A percentile compares a stretch with the other conserved stretches of the same genome.
These are phyloP conservation scores for Oreochromis grahami DNA, from an alignment of 2,797 vertebrate genomes.

Conservation along the genomic window DNA sequence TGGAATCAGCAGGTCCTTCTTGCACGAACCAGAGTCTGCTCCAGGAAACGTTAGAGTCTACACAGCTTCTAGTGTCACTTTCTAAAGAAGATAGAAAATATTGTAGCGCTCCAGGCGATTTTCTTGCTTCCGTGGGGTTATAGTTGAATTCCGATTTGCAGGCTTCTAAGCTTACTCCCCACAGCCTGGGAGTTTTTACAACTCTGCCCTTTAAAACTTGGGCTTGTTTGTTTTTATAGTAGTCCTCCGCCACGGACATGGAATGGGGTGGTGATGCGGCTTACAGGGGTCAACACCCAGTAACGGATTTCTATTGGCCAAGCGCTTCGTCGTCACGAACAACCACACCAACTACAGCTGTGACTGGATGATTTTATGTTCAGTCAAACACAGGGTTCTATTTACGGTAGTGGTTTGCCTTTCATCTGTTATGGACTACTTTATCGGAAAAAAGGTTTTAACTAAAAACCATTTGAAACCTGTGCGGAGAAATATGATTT, in stretches of 20 bases:
- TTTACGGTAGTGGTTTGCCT: conserved; percentile 69
- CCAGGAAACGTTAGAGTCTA: background rate
- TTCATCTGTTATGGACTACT: conserved; percentile 57
- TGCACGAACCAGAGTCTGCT: conserved; percentile 8
- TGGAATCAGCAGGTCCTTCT: conserved; percentile 58
- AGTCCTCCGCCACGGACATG: conserved; percentile 76
- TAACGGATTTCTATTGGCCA: conserved; percentile 53
- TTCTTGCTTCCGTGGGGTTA: conserved; percentile 17
- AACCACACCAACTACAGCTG: background rate
- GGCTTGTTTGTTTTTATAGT: conserved; percentile 74
- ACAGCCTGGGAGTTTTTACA: conserved; percentile 81
- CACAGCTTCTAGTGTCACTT: background rate
- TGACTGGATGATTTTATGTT: conserved; percentile 50
- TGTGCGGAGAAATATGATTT: background rate
- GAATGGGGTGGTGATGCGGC: conserved; percentile 74
- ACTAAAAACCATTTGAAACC: background rate
- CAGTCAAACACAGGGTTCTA: conserved; percentile 57
- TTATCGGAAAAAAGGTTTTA: conserved; percentile 20
- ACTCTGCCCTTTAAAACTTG: conserved; percentile 80
- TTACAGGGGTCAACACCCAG: conserved; percentile 73
- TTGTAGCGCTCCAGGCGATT: conserved; percentile 45
- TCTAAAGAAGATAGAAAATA: conserved; percentile 11
- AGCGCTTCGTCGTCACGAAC: conserved; percentile 25
- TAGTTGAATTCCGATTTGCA: conserved; percentile 17
- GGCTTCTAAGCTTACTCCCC: conserved; percentile 56